Evolutionary conservation across 2,797 vertebrate genomes (phyloP).

Genomic region (Varecia variegata): DNA sequence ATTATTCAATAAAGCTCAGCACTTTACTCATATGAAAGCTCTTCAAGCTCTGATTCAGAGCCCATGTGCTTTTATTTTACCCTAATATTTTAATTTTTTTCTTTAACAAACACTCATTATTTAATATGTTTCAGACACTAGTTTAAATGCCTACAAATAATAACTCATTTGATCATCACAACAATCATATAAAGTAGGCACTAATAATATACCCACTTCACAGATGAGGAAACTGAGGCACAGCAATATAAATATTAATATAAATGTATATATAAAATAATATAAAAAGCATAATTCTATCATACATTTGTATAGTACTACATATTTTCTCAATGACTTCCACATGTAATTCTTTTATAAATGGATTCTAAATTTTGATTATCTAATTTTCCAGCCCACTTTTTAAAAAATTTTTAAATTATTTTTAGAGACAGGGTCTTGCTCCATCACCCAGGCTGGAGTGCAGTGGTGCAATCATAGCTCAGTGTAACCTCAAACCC

Average conservation of each 20-base stretch:
- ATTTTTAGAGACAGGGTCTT: background rate
- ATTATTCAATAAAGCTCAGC: background rate
- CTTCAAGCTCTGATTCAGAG: background rate
- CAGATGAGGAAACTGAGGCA: background rate
- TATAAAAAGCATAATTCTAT: background rate
- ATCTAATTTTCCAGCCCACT: background rate
- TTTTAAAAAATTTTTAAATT: too few relatives aligned
- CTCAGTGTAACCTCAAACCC: background rate
- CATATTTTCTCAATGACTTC: background rate
- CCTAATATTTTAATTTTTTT: background rate
- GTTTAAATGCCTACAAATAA: background rate
- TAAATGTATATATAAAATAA: background rate
- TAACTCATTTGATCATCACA: background rate
- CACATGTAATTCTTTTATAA: background rate
- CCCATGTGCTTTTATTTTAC: background rate
- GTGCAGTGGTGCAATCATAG: background rate
- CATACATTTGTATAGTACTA: background rate
- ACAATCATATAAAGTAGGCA: background rate
- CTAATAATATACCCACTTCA: background rate
- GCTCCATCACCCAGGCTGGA: background rate
- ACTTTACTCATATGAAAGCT: background rate
- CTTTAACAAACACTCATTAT: background rate
- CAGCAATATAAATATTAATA: background rate
- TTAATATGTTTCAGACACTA: background rate
- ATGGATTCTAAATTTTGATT: background rate